Conservation (phyloP, 2,797 vertebrate species). For the Sebastes minor region DNA sequence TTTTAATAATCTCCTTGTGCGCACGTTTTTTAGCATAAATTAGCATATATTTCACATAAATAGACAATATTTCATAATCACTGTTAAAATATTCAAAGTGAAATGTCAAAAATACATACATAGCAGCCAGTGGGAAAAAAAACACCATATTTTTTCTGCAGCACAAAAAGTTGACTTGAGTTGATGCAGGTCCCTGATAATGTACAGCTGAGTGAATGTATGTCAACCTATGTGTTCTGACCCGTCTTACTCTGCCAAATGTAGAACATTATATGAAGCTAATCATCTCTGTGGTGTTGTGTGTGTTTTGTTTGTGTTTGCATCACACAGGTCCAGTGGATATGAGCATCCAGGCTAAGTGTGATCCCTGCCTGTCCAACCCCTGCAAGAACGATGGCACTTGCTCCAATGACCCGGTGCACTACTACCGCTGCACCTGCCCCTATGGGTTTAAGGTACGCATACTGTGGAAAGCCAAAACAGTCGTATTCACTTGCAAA, state of each 20-base stretch:
- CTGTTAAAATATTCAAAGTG: background rate
- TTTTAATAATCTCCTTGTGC: background rate
- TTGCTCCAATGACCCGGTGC: conserved; percentile 93
- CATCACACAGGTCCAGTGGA: conserved; percentile 90
- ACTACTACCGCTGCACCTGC: conserved; percentile 96
- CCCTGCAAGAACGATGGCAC: conserved; percentile 97
- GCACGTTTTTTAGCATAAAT: background rate
- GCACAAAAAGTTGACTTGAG: background rate
- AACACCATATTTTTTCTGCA: background rate
- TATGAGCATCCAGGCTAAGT: conserved; percentile 92
- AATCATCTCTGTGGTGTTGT: conserved; percentile 8
- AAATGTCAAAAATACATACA: background rate
- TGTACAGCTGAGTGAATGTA: conserved; percentile 26
- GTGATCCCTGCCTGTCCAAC: conserved; percentile 94
- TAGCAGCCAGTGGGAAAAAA: background rate
- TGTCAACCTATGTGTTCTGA: background rate
- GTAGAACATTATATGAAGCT: background rate
- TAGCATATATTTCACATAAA: background rate
- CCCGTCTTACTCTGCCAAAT: background rate
- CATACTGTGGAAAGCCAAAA: background rate
- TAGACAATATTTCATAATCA: background rate
- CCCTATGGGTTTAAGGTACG: conserved; percentile 96
- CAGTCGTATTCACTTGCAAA: background rate
- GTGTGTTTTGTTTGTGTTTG: conserved; percentile 40
- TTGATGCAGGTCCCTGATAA: conserved; percentile 25